Evolutionary conservation across 2,797 vertebrate species (phyloP), one percentile per base, ranked within the genome.

Genomic region (Sebastes flavidus): DNA sequence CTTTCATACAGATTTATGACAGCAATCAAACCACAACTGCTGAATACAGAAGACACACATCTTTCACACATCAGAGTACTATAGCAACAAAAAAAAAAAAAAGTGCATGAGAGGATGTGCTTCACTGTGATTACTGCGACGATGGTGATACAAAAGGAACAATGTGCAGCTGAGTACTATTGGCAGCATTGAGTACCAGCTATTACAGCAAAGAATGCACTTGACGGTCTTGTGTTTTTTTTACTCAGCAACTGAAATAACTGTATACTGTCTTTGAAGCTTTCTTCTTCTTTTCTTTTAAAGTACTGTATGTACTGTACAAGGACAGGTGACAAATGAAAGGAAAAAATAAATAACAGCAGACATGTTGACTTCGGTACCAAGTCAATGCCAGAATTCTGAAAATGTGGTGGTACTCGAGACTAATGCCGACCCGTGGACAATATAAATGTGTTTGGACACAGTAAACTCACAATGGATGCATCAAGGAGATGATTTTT

Each of bases 161-260:
- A 87, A 85, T 72, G 75, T 78, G 75, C 72, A 62, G 84, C 59
- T 25, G 81, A 92, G 88, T 67, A 62, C 80, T 74, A 84, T 52
- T 60, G 30, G 65, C 77, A 46, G 80, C 79, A 62, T 4, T 46
- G 78, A 90, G 85, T 61, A 34, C 8, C 36, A 16, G 56, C 65
- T 34, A 73, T 84, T 82, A 84, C 38, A 55, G 66, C 22, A 52
- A 77, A 88, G 63, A 73, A 68, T 18, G 61, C 56, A 68, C 91
- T 91, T 52, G 52, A 84, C 66, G 54, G 79, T 30, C 69, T 67
- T 67, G 62, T 52, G 55, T 36, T 14, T 74, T 55, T 80, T 82
- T 63, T 71, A 77, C 63, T 75, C 68, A 65, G 30, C 59, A 13
- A 61, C 42, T 71, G 58, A 60, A 61, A 66, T 68, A 46, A 60